phyloP scores from a whole-genome alignment of 2,888 invertebrate species.

The Cryptus viduatorius region DNA sequence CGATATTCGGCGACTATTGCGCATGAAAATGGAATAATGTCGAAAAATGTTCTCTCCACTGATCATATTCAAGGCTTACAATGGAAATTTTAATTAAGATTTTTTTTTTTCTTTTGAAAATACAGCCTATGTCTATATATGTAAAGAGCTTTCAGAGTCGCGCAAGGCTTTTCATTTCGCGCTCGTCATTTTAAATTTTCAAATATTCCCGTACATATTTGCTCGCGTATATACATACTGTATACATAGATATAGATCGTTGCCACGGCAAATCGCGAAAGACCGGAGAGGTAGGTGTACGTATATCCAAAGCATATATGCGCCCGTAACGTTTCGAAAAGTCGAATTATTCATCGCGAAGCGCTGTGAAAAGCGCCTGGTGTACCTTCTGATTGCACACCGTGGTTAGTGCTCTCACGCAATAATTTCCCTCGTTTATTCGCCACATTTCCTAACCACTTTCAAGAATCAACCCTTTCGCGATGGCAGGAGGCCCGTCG shows the following conservation, averaged over 20 bases:
- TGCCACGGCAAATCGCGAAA: background rate
- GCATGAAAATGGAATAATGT: background rate
- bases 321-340: conserved; percentile 21
- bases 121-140: background rate
- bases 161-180: background rate
- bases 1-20: background rate
- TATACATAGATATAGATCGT: background rate
- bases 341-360: conserved; percentile 56
- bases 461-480: background rate
- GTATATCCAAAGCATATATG: conserved; percentile 5
- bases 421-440: conserved; percentile 44
- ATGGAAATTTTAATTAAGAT: conserved; percentile 46
- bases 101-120: background rate
- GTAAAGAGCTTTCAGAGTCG: background rate
- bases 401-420: conserved; percentile 31
- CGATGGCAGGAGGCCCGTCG: background rate
- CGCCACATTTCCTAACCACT: background rate
- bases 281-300: background rate
- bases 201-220: background rate
- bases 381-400: conserved; percentile 44
- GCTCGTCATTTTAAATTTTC: background rate
- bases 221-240: background rate
- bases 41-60: background rate
- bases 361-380: conserved; percentile 24
- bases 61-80: background rate